Conservation (phyloP, 2,113 vertebrate species). For the Platanista minor region DNA sequence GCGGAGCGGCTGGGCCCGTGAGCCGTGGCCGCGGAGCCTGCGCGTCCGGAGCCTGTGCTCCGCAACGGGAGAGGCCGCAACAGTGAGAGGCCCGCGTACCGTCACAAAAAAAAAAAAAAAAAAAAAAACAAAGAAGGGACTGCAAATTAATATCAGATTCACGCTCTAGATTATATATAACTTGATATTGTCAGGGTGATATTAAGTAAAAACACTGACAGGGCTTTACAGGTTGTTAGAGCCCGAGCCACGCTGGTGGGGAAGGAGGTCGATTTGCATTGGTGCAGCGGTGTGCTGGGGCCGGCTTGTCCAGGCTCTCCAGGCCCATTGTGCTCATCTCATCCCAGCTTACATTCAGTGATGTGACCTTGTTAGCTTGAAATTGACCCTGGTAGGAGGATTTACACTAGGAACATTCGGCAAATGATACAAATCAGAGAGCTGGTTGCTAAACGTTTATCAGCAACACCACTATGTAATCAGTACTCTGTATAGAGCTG, state of each 20-base stretch:
- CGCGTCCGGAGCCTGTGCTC: too few species aligned
- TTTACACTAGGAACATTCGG: background rate
- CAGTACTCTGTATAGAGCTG: background rate
- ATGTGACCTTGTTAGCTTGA: background rate
- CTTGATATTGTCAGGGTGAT: background rate
- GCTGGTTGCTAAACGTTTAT: background rate
- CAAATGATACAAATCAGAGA: background rate
- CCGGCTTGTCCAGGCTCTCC: fast-evolving
- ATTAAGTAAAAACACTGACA: background rate
- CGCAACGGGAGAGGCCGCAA: too few species aligned
- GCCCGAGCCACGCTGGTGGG: too few species aligned
- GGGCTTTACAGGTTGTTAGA: background rate
- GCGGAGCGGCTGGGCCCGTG: too few species aligned
- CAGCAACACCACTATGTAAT: background rate
- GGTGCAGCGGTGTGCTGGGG: too few species aligned
- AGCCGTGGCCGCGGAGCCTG: too few species aligned
- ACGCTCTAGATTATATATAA: background rate
- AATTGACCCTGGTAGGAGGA: background rate
- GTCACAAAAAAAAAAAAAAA: too few species aligned
- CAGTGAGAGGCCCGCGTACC: too few species aligned
- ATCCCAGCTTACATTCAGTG: background rate
- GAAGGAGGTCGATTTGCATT: too few species aligned
- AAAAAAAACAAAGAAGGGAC: too few species aligned
- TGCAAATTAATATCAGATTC: background rate
- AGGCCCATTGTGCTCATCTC: fast-evolving